phyloP scores from a whole-genome alignment of 2,797 vertebrate species.

The Strix occidentalis region DNA sequence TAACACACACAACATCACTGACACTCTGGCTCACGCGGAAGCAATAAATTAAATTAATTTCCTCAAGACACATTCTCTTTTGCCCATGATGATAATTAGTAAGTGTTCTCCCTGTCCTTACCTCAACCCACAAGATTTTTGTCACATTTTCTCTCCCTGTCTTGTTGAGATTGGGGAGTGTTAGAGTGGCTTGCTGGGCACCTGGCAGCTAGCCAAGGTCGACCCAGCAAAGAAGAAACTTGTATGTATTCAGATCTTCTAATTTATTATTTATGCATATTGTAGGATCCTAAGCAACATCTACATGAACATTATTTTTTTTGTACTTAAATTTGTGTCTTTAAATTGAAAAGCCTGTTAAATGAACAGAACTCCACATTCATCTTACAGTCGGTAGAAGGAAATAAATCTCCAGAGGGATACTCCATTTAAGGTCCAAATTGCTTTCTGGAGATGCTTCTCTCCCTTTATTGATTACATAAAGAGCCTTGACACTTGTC shows the following conservation, averaged over 20 bases:
- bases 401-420: background rate
- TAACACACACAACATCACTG: background rate
- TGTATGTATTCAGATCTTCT: background rate
- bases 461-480: background rate
- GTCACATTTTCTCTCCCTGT: accelerated
- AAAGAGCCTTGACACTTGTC: background rate
- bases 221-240: background rate
- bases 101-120: too few species aligned
- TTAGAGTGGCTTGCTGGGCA: background rate
- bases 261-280: background rate
- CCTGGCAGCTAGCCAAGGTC: background rate
- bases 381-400: background rate
- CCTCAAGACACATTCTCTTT: background rate
- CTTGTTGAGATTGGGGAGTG: background rate
- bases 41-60: background rate
- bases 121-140: background rate
- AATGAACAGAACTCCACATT: background rate
- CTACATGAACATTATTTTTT: background rate
- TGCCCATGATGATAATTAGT: too few species aligned
- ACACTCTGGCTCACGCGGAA: background rate
- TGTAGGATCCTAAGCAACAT: background rate
- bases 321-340: background rate
- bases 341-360: background rate
- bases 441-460: background rate
- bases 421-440: background rate